phyloP scores from a whole-genome alignment of 1,140 invertebrate genomes.

The Pectinophora gossypiella region DNA sequence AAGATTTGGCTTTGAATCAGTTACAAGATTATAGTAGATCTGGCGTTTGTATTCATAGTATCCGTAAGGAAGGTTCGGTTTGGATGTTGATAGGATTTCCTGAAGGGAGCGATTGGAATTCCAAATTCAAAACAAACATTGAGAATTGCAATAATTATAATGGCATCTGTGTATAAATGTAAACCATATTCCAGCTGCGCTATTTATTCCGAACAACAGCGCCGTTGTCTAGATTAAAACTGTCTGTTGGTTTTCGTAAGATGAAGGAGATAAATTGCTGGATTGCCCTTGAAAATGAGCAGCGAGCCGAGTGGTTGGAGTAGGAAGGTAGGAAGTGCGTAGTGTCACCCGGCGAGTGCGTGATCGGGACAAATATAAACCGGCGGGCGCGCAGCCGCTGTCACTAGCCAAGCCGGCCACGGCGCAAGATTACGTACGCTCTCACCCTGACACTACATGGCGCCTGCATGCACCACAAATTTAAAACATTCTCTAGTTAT shows the following conservation, averaged over 20 bases:
- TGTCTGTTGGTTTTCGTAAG: no score
- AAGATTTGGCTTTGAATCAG: not conserved
- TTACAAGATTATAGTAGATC: not conserved
- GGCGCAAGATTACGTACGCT: constrained; percentile 7
- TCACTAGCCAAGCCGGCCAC: constrained; percentile 7
- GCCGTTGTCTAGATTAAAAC: no score
- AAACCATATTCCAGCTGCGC: no score
- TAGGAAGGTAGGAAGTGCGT: constrained; percentile 36
- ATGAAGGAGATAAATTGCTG: no score
- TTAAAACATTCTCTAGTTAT: no score
- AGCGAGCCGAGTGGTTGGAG: not conserved
- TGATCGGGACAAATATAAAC: constrained; percentile 47
- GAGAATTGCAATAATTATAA: no score
- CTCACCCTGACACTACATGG: constrained; percentile 8
- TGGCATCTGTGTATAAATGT: no score
- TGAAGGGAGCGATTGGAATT: no score
- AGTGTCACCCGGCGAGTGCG: constrained; percentile 33
- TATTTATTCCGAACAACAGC: no score
- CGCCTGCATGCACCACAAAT: no score
- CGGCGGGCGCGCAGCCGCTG: constrained; percentile 13
- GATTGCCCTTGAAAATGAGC: not conserved
- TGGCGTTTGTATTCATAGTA: not conserved
- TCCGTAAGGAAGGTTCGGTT: not conserved
- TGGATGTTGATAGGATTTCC: not conserved
- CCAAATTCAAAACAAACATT: no score